Evolutionary conservation across 2,888 invertebrate species (phyloP).

Genomic region (Lepidochrysops patricia): DNA sequence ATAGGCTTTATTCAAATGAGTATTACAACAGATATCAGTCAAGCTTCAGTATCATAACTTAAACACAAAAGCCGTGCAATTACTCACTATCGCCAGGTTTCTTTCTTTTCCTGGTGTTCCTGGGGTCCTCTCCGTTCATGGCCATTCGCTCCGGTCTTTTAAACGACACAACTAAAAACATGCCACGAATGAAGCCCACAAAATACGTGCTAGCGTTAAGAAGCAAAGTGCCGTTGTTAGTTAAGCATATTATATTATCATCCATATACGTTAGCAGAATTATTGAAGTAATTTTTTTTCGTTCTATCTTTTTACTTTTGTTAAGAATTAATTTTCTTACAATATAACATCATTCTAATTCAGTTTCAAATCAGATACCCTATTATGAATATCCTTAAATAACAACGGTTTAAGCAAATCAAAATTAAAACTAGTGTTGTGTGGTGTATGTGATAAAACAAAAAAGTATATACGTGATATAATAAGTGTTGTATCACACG

Average conservation of each 20-base stretch:
- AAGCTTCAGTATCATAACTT: background rate
- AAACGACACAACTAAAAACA: constrained; percentile 85
- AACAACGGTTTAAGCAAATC: constrained; percentile 16
- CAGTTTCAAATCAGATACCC: too few species aligned
- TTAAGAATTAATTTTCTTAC: background rate
- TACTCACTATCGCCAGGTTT: constrained; percentile 79
- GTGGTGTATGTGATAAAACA: background rate
- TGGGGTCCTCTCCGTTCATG: constrained; percentile 40
- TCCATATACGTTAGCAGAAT: background rate
- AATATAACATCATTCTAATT: background rate
- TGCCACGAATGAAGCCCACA: constrained; percentile 38
- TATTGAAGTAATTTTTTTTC: background rate
- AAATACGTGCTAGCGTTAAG: constrained; percentile 24
- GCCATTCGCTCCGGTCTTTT: constrained; percentile 78
- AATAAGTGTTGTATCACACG: background rate
- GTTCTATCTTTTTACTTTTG: background rate
- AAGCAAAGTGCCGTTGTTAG: constrained; percentile 24
- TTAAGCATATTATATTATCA: constrained; percentile 14
- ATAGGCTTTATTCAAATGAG: too few species aligned
- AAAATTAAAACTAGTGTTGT: background rate
- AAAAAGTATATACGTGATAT: background rate
- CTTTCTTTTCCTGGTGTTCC: constrained; percentile 80
- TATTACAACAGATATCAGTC: too few species aligned
- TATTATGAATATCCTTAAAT: background rate
- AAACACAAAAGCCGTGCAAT: constrained; percentile 20